Evolutionary conservation across 2,888 invertebrate species (phyloP).

Genomic region (Julus scandinavius): DNA sequence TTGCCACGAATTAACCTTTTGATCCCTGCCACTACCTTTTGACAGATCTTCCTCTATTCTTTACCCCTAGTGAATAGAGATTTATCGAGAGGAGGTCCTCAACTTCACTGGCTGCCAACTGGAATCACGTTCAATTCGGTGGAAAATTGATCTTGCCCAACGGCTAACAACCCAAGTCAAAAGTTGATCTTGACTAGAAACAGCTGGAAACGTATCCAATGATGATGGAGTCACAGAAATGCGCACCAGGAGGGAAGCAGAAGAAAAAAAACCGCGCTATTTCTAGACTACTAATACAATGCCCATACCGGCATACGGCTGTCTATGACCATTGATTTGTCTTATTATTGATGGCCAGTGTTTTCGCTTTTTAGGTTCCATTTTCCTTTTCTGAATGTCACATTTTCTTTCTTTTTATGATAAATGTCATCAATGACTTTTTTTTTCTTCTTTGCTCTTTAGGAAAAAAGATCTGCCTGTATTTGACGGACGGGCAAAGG

Average conservation of each 20-base stretch:
- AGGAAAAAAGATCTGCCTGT: not conserved
- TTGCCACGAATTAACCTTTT: slow-evolving; percentile 26
- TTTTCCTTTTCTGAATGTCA: slow-evolving; percentile 22
- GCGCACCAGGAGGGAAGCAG: not conserved
- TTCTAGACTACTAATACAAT: not conserved
- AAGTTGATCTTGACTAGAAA: slow-evolving; percentile 42
- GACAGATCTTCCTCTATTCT: slow-evolving; percentile 21
- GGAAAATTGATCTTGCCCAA: slow-evolving; percentile 48
- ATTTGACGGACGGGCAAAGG: not conserved
- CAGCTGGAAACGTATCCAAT: slow-evolving; percentile 30
- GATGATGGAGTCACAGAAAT: slow-evolving; percentile 18
- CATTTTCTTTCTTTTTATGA: slow-evolving; percentile 34
- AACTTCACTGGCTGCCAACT: slow-evolving; percentile 43
- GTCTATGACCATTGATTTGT: slow-evolving; percentile 29
- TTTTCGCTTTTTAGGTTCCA: slow-evolving; percentile 25
- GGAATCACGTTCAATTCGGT: slow-evolving; percentile 47
- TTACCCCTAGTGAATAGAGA: slow-evolving; percentile 17
- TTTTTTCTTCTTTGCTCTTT: not conserved
- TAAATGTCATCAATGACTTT: slow-evolving; percentile 23
- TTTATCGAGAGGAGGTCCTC: slow-evolving; percentile 29
- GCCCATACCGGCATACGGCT: not conserved
- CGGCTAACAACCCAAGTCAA: slow-evolving; percentile 38
- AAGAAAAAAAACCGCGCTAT: not conserved
- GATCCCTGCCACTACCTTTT: slow-evolving; percentile 36
- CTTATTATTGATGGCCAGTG: slow-evolving; percentile 30